Evolutionary conservation across 2,888 invertebrate species (phyloP), one percentile per base, ranked within the genome.

Genomic region (Dicycla oo): DNA sequence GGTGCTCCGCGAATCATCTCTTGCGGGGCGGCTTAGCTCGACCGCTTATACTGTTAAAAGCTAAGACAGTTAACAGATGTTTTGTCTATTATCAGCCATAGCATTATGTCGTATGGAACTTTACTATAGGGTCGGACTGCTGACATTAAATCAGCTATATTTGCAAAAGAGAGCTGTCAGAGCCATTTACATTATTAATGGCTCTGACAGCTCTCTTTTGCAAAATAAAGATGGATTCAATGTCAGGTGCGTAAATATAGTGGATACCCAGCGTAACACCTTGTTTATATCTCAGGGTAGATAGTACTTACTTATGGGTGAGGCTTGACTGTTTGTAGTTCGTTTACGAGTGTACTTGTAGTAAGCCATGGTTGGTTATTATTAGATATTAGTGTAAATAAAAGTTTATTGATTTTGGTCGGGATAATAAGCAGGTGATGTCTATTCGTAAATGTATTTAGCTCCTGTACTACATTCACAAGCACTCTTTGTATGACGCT

Each of bases 361-460:
- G 47, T 51, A 38, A 51, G 38, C 69, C 53, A 34, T 26, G 40
- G 60, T 26, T 45, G 13, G 13, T 61, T 54, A 43, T 43, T 47
- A 54, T 30, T 69, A 49, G 10, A 62, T 68, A 68, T 62, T 61
- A 61, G 38, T 38, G 18, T 64, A 60, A 57, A 63, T 51, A 72
- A 43, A 66, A 23, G 3, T 18, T 18, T 53, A 72, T 53, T 60
- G 60, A 53, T 43, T 30, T 26, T 66, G n/a, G 30, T 60, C 10
- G 45, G 4, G 76, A 76, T 66, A 53, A 8, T 67, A 67, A 77
- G 30, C 72, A 77, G 71, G 34, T 63, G 34, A 74, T 75, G 34
- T 68, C 10, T 49, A 13, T 23, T 51, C 6, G 3, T 64, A 43
- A 49, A 53, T n/a, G 34, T 34, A 51, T 15, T 8, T 18, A 34